phyloP scores from a whole-genome alignment of 2,797 vertebrate species.

The Jordanella pulchra region DNA sequence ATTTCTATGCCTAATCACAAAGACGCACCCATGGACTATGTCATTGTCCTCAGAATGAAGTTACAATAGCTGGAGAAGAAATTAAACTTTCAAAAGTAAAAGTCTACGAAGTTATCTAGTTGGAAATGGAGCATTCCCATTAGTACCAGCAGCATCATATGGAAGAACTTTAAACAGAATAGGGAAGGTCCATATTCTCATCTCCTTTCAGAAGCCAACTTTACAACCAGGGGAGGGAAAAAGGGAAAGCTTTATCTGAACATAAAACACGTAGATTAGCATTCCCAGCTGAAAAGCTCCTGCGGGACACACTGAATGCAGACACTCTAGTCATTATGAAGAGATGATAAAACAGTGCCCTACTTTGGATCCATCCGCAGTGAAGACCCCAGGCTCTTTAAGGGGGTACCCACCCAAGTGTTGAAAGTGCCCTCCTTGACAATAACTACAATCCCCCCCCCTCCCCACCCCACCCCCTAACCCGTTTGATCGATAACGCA shows the following conservation, averaged over 20 bases:
- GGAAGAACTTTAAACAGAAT: slow-evolving; percentile 33
- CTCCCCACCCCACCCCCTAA: slow-evolving; percentile 41
- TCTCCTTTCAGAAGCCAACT: slow-evolving; percentile 41
- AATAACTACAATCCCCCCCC: slow-evolving; percentile 36
- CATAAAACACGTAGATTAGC: slow-evolving; percentile 57
- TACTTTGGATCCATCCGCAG: slow-evolving; percentile 37
- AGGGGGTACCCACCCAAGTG: slow-evolving; percentile 16
- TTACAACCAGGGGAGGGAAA: slow-evolving; percentile 31
- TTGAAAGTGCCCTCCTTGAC: slow-evolving; percentile 34
- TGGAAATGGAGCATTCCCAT: slow-evolving; percentile 31
- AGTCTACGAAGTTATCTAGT: slow-evolving; percentile 39
- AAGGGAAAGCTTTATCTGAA: slow-evolving; percentile 31
- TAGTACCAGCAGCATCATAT: slow-evolving; percentile 41
- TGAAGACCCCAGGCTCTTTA: slow-evolving; percentile 30
- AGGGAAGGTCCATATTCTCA: slow-evolving; percentile 32
- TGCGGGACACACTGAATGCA: slow-evolving; percentile 33
- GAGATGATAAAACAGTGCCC: slow-evolving; percentile 46
- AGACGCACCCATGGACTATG: slow-evolving; percentile 49
- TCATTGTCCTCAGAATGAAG: slow-evolving; percentile 42
- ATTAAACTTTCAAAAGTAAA: slow-evolving; percentile 39
- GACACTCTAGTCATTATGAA: slow-evolving; percentile 27
- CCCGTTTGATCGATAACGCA: slow-evolving; percentile 75
- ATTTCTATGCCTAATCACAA: slow-evolving; percentile 63
- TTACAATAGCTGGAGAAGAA: slow-evolving; percentile 49
- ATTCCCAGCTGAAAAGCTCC: slow-evolving; percentile 35